Percentiles rank a stretch among this genome's conserved stretches.
phyloP scores from a whole-genome alignment of 2,797 vertebrate genomes.

The Sphenopsis melanotis region DNA sequence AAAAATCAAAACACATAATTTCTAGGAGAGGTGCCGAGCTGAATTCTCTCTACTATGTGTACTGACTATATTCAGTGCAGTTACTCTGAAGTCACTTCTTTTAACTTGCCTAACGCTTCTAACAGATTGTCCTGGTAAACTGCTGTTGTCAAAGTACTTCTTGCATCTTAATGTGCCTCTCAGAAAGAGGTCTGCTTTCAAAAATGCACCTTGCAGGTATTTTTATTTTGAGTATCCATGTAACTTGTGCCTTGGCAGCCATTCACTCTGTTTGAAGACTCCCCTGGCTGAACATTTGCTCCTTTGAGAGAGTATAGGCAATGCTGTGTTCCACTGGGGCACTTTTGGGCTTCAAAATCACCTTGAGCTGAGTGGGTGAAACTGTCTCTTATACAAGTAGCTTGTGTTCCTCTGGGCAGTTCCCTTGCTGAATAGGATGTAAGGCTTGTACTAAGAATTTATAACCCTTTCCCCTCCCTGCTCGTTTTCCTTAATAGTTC shows the following conservation, averaged over 20 bases:
- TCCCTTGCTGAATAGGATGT: neutral
- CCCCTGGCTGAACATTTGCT: neutral
- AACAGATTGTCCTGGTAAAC: neutral
- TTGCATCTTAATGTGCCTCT: neutral
- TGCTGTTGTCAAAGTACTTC: neutral
- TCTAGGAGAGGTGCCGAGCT: neutral
- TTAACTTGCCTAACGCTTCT: neutral
- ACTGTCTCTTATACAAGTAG: neutral
- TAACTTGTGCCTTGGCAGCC: neutral
- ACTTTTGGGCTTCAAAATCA: neutral
- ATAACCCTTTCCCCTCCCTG: neutral
- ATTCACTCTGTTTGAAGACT: neutral
- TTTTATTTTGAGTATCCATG: neutral
- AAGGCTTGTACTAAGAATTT: neutral
- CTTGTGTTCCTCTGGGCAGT: neutral
- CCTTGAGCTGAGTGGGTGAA: neutral
- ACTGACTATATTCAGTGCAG: neutral
- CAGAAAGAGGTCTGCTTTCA: neutral
- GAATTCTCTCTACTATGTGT: neutral
- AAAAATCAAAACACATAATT: neutral
- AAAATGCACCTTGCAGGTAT: neutral
- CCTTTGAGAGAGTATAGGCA: neutral
- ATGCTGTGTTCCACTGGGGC: neutral
- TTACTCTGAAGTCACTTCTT: neutral
- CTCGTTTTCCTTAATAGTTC: neutral